Percentiles rank a stretch among this genome's conserved stretches.
Evolutionary conservation across 2,113 vertebrate genomes (phyloP).

Genomic region (Grammomys surdaster): DNA sequence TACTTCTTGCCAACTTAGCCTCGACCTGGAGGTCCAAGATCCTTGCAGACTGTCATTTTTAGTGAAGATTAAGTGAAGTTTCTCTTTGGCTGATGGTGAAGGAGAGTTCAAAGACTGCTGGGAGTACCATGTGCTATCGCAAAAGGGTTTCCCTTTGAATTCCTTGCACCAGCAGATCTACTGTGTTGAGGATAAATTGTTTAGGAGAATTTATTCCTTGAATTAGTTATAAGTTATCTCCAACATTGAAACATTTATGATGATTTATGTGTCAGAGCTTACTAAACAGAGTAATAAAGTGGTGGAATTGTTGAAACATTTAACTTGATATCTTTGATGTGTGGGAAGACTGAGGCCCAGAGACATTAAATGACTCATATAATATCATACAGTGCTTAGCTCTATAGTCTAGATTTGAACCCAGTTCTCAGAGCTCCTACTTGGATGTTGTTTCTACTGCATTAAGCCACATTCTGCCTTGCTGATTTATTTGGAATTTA

Average conservation of each 20-base stretch:
- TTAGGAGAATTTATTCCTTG: constrained; percentile 64
- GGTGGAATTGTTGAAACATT: neutral
- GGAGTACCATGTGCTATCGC: constrained; percentile 65
- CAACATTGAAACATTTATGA: constrained; percentile 49
- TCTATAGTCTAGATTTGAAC: constrained; percentile 22
- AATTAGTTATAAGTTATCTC: constrained; percentile 61
- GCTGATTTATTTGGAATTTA: constrained; percentile 21
- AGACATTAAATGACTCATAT: neutral
- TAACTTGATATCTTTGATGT: constrained; percentile 37
- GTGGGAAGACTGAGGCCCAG: constrained; percentile 26
- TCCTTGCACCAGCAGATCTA: constrained; percentile 40
- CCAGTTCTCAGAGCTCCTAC: neutral
- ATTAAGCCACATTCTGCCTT: constrained; percentile 28
- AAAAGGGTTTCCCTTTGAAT: constrained; percentile 61
- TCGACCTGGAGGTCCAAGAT: constrained; percentile 71
- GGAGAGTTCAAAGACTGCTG: constrained; percentile 78
- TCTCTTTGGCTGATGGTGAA: constrained; percentile 75
- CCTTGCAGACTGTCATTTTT: constrained; percentile 74
- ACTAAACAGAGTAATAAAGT: constrained; percentile 46
- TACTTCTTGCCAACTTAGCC: constrained; percentile 75
- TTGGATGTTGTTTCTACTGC: constrained; percentile 32
- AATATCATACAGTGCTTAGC: constrained; percentile 2
- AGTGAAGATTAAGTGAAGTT: constrained; percentile 78
- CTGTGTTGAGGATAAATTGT: constrained; percentile 7
- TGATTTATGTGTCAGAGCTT: constrained; percentile 50